Base-by-base conservation (phyloP, 2,888 invertebrate species). In the Electrophaes corylata region DNA sequence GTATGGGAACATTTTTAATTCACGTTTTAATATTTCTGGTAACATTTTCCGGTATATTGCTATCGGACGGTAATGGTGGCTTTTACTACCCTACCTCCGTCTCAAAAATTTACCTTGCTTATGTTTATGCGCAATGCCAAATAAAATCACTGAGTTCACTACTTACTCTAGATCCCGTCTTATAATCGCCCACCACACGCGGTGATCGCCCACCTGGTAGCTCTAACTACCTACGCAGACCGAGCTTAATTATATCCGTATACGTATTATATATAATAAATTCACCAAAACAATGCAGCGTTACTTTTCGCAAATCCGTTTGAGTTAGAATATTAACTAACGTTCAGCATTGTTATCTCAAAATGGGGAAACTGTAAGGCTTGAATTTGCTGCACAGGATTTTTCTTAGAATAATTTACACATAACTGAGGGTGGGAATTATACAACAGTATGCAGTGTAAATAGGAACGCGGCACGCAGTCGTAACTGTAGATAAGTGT, bases 161-260 rank as follows among this genome's bases (percentile, higher is more conserved):
- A 64, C 41, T 2, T 35, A n/a, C 14, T 77, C 64, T 57, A 55
- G 60, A 53, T 67, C 67, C 64, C 61, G 53, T 64, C 65, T 69
- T 70, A 72, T 77, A 76, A 80, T 75, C 73, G 73, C 64, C n/a
- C n/a, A n/a, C n/a, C n/a, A n/a, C n/a, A n/a, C n/a, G n/a, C n/a
- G n/a, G 69, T 80, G 76, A 80, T 76, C 75, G 67, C 65, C 62
- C 70, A 75, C 72, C 76, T 76, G 75, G 69, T 74, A 64, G 10
- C 66, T 71, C 73, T 80, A 79, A 80, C 81, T 84, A 81, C 67
- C 44, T 55, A 43, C 41, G 52, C 53, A 73, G 72, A 73, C 71
- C 63, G 64, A 70, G 67, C 73, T 75, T 26, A 67, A 12, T 19
- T 66, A 61, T 53, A 45, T 64, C 66, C 61, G 58, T n/a, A n/a